These are phyloP conservation scores for Drosophila ezoana DNA, from an alignment of 2,888 invertebrate genomes.

Conservation along the genomic window DNA sequence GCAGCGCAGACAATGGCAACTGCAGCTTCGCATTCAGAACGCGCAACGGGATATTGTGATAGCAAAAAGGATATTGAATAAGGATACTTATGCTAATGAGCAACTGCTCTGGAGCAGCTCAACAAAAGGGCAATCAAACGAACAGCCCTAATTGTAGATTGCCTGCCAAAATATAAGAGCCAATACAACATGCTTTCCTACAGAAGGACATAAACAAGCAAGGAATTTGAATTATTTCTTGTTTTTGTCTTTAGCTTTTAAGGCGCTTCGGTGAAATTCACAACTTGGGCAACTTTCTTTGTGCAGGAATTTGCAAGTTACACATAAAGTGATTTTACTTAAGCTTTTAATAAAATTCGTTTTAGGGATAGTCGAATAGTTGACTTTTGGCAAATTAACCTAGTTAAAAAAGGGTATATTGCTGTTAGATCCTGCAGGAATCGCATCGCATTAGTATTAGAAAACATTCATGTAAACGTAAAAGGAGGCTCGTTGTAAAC, in stretches of 20 bases:
- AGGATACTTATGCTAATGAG: conserved; percentile 69
- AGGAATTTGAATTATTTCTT: conserved; percentile 19
- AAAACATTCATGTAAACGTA: no score
- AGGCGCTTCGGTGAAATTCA: conserved; percentile 7
- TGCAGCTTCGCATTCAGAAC: conserved; percentile 46
- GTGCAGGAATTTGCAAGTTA: conserved; percentile 16
- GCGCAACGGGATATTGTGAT: conserved; percentile 31
- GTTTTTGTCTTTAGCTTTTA: conserved; percentile 4
- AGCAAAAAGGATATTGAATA: conserved; percentile 47
- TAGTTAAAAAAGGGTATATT: no score
- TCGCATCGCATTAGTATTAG: no score
- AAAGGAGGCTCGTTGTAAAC: no score
- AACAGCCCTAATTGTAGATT: conserved; percentile 15
- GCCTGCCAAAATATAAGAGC: conserved; percentile 10
- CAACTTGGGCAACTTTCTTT: conserved; percentile 7
- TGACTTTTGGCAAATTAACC: neutral
- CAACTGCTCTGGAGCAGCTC: conserved; percentile 18
- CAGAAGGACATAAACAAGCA: conserved; percentile 6
- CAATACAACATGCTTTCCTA: conserved; percentile 19
- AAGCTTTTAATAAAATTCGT: conserved; percentile 5
- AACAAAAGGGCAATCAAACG: conserved; percentile 4
- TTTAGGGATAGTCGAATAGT: neutral
- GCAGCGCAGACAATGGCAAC: conserved; percentile 28
- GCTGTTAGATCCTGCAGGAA: no score
- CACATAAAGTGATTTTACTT: conserved; percentile 3